Evolutionary conservation across 2,797 vertebrate genomes (phyloP).

Genomic region (Cottoperca gobio): DNA sequence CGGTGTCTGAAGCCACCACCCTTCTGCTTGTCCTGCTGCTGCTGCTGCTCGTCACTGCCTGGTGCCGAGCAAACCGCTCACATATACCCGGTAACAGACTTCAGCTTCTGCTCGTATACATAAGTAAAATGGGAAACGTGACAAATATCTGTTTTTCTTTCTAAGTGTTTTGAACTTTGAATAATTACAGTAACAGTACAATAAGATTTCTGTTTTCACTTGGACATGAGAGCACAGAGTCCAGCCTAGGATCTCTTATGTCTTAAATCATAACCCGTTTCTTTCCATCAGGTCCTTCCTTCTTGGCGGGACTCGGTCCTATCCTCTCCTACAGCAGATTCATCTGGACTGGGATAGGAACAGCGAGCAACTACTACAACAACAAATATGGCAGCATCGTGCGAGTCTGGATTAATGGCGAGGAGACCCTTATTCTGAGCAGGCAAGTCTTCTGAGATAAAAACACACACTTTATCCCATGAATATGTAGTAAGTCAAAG

Average conservation of each 20-base stretch:
- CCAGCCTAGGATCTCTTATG: not conserved
- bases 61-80: constrained; percentile 80
- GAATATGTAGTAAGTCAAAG: not conserved
- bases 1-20: constrained; percentile 65
- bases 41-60: constrained; percentile 81
- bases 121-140: too few relatives aligned
- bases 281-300: constrained; percentile 88
- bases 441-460: constrained; percentile 77
- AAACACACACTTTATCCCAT: not conserved
- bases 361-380: constrained; percentile 96
- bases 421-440: constrained; percentile 96
- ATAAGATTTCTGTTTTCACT: not conserved
- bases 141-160: not conserved
- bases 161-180: not conserved
- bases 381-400: constrained; percentile 91
- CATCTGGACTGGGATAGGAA: constrained; percentile 94
- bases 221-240: not conserved
- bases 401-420: constrained; percentile 94
- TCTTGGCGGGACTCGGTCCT: constrained; percentile 91
- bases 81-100: constrained; percentile 87
- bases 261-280: not conserved
- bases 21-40: constrained; percentile 85
- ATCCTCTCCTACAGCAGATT: constrained; percentile 91
- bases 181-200: not conserved
- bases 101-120: not conserved